phyloP scores from a whole-genome alignment of 2,797 vertebrate species.

The Balearica regulorum region DNA sequence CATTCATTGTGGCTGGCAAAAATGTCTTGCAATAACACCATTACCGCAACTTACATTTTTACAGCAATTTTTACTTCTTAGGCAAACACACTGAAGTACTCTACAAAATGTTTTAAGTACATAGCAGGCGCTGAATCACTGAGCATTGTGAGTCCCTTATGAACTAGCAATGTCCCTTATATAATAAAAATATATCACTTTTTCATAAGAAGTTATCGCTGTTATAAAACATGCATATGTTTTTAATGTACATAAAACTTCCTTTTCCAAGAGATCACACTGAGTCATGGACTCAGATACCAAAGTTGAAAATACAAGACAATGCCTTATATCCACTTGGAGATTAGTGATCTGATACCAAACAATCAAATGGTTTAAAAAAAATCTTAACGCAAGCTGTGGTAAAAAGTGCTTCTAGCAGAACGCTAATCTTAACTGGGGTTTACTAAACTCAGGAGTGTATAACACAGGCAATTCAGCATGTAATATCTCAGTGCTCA shows the following conservation, averaged over 20 bases:
- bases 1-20: slow-evolving; percentile 42
- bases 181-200: slow-evolving; percentile 28
- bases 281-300: background rate
- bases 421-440: background rate
- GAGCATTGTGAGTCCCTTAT: slow-evolving; percentile 24
- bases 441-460: background rate
- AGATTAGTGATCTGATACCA: background rate
- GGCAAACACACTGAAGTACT: slow-evolving; percentile 45
- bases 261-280: background rate
- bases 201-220: background rate
- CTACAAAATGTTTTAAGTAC: slow-evolving; percentile 45
- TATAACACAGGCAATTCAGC: background rate
- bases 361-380: background rate
- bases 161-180: background rate
- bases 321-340: background rate
- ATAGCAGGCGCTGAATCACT: slow-evolving; percentile 9
- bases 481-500: background rate
- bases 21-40: slow-evolving; percentile 41
- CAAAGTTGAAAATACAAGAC: background rate
- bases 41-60: slow-evolving; percentile 45
- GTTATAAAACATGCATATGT: slow-evolving; percentile 17
- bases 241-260: slow-evolving; percentile 24
- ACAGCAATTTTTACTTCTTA: slow-evolving; percentile 59
- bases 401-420: background rate
- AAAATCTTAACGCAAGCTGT: background rate